These are phyloP conservation scores for Aix galericulata DNA, from an alignment of 2,113 vertebrate genomes.

Conservation along the genomic window DNA sequence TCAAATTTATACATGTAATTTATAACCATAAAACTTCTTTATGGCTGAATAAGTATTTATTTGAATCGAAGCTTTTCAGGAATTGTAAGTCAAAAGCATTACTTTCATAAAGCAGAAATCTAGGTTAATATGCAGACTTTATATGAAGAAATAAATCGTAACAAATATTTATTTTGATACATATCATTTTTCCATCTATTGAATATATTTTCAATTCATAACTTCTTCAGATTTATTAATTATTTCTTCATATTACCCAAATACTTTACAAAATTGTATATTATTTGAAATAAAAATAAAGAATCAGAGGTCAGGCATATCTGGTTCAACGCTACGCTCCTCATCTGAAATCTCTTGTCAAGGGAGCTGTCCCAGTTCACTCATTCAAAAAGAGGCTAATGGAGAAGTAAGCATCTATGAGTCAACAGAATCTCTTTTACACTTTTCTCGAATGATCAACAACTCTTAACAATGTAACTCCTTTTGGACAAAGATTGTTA, in stretches of 20 bases:
- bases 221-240: background rate
- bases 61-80: background rate
- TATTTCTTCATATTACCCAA: background rate
- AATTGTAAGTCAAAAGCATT: background rate
- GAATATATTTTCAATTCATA: background rate
- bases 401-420: background rate
- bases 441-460: background rate
- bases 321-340: background rate
- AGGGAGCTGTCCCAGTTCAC: background rate
- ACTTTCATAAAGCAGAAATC: background rate
- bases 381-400: background rate
- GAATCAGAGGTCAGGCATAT: background rate
- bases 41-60: background rate
- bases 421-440: background rate
- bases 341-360: background rate
- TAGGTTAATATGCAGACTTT: background rate
- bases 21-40: background rate
- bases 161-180: background rate
- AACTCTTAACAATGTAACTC: background rate
- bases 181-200: background rate
- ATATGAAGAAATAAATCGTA: slow-evolving; percentile 4
- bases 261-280: background rate
- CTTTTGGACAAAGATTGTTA: background rate
- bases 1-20: background rate
- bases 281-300: background rate